Conservation (phyloP, 2,113 vertebrate species). For the Phaetusa simplex region DNA sequence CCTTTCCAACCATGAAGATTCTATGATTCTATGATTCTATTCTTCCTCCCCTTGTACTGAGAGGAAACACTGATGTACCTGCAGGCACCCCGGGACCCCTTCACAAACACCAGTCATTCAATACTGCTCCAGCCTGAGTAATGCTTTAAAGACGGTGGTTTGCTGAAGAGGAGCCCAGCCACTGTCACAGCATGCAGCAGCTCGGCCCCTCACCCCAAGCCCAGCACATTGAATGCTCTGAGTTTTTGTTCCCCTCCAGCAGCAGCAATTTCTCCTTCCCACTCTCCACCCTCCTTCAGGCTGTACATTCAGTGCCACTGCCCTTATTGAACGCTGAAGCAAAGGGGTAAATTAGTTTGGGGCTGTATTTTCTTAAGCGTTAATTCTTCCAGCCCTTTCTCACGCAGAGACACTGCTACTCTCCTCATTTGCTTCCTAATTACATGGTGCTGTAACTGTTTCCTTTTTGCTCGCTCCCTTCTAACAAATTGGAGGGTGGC, state of each 20-base stretch:
- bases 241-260: neutral
- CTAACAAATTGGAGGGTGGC: neutral
- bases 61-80: neutral
- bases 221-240: neutral
- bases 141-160: neutral
- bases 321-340: neutral
- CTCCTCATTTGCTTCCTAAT: neutral
- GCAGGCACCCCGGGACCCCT: neutral
- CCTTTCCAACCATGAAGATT: too few species aligned
- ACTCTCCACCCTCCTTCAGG: neutral
- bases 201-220: neutral
- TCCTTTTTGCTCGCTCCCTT: neutral
- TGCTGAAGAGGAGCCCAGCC: neutral
- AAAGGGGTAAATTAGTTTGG: neutral
- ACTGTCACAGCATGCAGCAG: neutral
- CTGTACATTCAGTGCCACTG: neutral
- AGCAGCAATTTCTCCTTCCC: neutral
- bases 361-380: neutral
- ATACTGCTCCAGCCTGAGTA: neutral
- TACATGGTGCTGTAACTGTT: neutral
- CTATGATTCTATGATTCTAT: too few species aligned
- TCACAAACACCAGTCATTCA: neutral
- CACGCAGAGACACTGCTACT: neutral
- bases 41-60: neutral
- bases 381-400: neutral